Conservation (phyloP, 2,888 invertebrate genomes). For the Pegoplata infirma region DNA sequence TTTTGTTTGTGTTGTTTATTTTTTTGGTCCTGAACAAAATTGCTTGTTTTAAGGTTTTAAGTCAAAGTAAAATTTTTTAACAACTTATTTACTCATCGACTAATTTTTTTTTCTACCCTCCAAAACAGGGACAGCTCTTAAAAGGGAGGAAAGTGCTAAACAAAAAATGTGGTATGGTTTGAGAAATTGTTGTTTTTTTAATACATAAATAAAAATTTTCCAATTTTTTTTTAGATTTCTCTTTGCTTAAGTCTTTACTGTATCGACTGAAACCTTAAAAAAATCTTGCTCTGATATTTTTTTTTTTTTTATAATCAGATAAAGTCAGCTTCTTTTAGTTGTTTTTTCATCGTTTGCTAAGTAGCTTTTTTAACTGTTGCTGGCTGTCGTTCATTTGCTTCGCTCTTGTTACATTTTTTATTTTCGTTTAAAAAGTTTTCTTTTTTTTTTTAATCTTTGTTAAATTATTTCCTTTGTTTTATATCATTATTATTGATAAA, state of each 20-base stretch:
- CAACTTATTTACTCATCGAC: no score
- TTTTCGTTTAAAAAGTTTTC: neutral
- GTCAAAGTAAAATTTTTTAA: no score
- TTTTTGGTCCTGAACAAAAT: neutral
- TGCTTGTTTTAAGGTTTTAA: neutral
- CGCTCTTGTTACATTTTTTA: neutral
- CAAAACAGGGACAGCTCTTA: no score
- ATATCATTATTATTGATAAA: conserved; percentile 29
- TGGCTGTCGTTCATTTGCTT: neutral
- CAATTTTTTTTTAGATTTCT: no score
- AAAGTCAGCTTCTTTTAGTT: neutral
- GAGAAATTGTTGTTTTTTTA: no score
- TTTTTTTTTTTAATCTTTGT: neutral
- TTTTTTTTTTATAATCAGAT: conserved; percentile 3
- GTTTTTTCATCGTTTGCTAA: neutral
- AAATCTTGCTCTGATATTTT: neutral
- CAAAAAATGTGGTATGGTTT: no score
- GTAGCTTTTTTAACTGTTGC: neutral
- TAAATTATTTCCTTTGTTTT: neutral
- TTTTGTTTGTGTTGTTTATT: conserved; percentile 4
- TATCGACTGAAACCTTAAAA: no score
- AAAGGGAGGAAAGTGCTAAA: no score
- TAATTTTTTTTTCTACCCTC: no score
- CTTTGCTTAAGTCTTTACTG: neutral
- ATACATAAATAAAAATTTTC: no score